These are phyloP conservation scores for Phoronis australis DNA, from an alignment of 2,888 invertebrate genomes.

Conservation along the genomic window DNA sequence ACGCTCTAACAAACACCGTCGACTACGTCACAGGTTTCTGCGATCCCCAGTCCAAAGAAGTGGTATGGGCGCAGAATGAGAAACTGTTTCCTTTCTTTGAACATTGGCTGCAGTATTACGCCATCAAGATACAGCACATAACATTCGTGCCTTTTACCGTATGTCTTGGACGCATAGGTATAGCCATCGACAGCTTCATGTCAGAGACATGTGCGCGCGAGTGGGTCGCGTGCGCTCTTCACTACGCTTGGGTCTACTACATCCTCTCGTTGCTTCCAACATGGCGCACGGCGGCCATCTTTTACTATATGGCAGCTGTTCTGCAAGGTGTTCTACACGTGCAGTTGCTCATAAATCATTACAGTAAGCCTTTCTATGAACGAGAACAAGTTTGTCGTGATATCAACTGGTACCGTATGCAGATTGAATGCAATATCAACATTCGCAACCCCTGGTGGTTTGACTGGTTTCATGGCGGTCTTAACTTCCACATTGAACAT, in stretches of 20 bases:
- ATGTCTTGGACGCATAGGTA: constrained; percentile 6
- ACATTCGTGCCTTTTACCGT: constrained; percentile 11
- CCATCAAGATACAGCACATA: constrained; percentile 8
- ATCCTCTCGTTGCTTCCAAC: constrained; percentile 10
- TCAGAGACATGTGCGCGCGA: constrained; percentile 1
- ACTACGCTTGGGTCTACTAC: constrained; percentile 7
- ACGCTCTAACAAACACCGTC: constrained; percentile 9
- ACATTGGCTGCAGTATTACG: constrained; percentile 1
- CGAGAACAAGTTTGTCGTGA: neutral
- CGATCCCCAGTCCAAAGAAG: constrained; percentile 12
- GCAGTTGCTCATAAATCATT: constrained; percentile 11
- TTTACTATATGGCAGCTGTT: constrained; percentile 8
- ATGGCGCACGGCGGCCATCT: constrained; percentile 1
- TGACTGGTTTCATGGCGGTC: constrained; percentile 14
- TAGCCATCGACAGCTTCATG: constrained; percentile 5
- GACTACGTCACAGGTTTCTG: constrained; percentile 4
- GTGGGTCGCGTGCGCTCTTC: constrained; percentile 6
- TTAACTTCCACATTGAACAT: constrained; percentile 15
- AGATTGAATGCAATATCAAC: constrained; percentile 11
- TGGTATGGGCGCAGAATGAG: constrained; percentile 9
- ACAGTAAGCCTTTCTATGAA: constrained; percentile 6
- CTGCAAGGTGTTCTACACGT: constrained; percentile 10
- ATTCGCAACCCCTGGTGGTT: constrained; percentile 11
- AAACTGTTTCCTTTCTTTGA: constrained; percentile 11
- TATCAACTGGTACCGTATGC: constrained; percentile 7